These are phyloP conservation scores for Xestia ashworthii DNA, from an alignment of 2,888 invertebrate species.

Conservation along the genomic window DNA sequence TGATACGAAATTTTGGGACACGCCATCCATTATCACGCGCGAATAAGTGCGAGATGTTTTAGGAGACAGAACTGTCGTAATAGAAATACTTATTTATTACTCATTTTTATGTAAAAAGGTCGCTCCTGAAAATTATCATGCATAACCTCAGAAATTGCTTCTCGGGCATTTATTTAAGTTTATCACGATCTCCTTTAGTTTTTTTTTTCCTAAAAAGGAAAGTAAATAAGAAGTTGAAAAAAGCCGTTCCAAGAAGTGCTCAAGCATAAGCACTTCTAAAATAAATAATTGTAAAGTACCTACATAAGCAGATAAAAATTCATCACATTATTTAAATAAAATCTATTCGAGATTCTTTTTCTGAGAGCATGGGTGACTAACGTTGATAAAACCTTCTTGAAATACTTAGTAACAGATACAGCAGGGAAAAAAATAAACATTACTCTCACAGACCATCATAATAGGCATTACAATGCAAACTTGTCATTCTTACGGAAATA, in stretches of 20 bases:
- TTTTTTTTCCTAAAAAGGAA: not conserved
- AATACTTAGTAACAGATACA: not conserved
- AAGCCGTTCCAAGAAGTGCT: not conserved
- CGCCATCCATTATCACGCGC: slow-evolving; percentile 60
- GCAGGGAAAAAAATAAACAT: not conserved
- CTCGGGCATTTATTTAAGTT: slow-evolving; percentile 1
- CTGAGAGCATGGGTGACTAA: not conserved
- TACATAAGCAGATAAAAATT: not conserved
- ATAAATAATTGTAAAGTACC: not conserved
- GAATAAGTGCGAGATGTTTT: slow-evolving; percentile 50
- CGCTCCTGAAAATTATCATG: slow-evolving; percentile 2
- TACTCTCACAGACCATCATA: not conserved
- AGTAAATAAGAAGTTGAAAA: not conserved
- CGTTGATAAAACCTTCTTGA: not conserved
- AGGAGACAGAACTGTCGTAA: slow-evolving; percentile 44
- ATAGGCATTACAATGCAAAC: slow-evolving; percentile 23
- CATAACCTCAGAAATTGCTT: slow-evolving; percentile 8
- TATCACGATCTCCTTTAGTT: not conserved
- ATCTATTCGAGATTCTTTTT: not conserved
- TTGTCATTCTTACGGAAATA: slow-evolving; percentile 28
- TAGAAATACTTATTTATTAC: slow-evolving; percentile 52
- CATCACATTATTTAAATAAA: not conserved
- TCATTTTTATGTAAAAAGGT: slow-evolving; percentile 13
- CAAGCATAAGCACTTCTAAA: too few species aligned
- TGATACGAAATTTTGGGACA: slow-evolving; percentile 70